phyloP scores from a whole-genome alignment of 2,113 vertebrate species.

The Erpornis zantholeuca region DNA sequence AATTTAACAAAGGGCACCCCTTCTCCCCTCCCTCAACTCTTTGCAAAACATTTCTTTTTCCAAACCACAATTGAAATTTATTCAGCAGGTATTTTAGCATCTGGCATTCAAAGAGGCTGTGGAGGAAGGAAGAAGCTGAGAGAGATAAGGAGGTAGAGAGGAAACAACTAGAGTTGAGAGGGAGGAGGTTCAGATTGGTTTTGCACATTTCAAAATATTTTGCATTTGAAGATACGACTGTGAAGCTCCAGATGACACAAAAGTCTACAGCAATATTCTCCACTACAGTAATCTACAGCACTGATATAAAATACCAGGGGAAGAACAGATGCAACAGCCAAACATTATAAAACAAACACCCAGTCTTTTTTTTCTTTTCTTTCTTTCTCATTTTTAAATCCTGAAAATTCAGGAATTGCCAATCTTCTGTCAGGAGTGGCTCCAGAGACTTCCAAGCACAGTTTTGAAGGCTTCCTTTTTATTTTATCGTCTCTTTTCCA shows the following conservation, averaged over 20 bases:
- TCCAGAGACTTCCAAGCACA: not conserved
- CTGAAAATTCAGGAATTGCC: not conserved
- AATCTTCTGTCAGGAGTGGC: not conserved
- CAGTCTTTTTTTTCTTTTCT: not conserved
- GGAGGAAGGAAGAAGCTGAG: not conserved
- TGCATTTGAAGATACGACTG: constrained; percentile 13
- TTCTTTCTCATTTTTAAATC: not conserved
- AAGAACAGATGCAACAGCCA: not conserved
- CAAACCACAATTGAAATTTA: not conserved
- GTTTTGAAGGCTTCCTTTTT: not conserved
- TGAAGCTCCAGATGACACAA: not conserved
- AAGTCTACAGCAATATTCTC: not conserved
- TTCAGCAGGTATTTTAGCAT: not conserved
- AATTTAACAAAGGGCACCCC: not conserved
- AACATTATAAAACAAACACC: not conserved
- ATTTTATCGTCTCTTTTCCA: not conserved
- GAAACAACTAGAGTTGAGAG: not conserved
- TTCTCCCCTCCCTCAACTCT: not conserved
- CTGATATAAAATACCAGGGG: not conserved
- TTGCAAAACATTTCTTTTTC: not conserved
- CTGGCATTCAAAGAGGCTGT: not conserved
- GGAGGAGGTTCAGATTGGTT: not conserved
- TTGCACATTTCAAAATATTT: constrained; percentile 31
- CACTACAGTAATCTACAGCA: not conserved
- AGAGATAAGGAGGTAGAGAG: constrained; percentile 1